Conservation (phyloP, 2,113 vertebrate species). For the Lagopus muta region DNA sequence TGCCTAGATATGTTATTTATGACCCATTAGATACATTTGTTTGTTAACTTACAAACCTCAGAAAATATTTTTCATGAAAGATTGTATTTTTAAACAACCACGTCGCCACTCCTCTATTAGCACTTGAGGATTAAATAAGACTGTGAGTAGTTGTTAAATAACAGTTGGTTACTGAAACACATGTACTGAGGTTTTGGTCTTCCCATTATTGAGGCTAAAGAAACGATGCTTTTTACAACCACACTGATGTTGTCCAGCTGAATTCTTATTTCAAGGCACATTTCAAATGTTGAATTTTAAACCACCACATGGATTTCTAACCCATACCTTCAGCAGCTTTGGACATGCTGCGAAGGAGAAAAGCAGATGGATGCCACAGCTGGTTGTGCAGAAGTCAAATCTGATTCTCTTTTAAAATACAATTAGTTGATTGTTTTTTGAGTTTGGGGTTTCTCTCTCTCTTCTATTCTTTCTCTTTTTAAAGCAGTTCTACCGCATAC, state of each 20-base stretch:
- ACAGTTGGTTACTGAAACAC: constrained; percentile 42
- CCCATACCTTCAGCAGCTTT: constrained; percentile 22
- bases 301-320: constrained; percentile 46
- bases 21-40: not conserved
- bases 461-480: not conserved
- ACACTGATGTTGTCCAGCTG: not conserved
- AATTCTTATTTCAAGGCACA: constrained; percentile 14
- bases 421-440: not conserved
- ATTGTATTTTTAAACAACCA: constrained; percentile 27
- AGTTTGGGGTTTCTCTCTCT: accelerated
- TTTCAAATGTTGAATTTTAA: constrained; percentile 31
- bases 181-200: constrained; percentile 37
- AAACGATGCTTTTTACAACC: not conserved
- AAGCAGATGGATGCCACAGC: constrained; percentile 39
- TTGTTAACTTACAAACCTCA: constrained; percentile 47
- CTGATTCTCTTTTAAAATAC: not conserved
- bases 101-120: not conserved
- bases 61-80: constrained; percentile 12
- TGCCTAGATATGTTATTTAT: constrained; percentile 31
- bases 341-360: constrained; percentile 9
- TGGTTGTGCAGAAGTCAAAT: constrained; percentile 20
- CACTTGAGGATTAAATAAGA: constrained; percentile 38
- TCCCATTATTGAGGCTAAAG: constrained; percentile 42
- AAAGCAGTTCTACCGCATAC: not conserved
- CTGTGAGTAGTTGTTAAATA: constrained; percentile 34